A percentile compares a stretch with the other conserved stretches of the same genome.
Evolutionary conservation across 1,140 invertebrate species (phyloP).

Genomic region (Epicauta chinensis): DNA sequence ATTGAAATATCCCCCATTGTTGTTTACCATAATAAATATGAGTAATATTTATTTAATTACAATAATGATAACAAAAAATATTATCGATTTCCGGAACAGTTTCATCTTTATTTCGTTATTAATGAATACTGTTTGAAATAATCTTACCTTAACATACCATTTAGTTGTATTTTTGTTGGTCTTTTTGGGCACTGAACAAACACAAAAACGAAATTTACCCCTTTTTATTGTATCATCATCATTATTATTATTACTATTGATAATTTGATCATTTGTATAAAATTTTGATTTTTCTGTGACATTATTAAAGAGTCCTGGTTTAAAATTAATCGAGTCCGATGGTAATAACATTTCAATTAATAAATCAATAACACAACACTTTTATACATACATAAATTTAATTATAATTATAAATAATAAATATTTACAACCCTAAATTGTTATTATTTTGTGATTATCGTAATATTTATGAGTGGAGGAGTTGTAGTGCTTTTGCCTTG

Average conservation of each 20-base stretch:
- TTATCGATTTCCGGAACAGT: neutral
- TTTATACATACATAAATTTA: no score
- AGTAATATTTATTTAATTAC: neutral
- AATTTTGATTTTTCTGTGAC: slow-evolving; percentile 42
- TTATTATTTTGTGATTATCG: no score
- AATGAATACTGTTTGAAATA: no score
- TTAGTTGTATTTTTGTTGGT: slow-evolving; percentile 35
- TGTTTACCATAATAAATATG: neutral
- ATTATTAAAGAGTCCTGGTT: slow-evolving; percentile 36
- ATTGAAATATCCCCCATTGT: neutral
- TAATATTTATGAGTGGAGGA: no score
- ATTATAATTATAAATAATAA: no score
- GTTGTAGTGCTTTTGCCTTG: no score
- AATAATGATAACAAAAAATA: neutral
- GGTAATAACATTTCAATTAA: slow-evolving; percentile 32
- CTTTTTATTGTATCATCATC: slow-evolving; percentile 24
- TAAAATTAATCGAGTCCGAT: slow-evolving; percentile 33
- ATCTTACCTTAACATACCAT: slow-evolving; percentile 48
- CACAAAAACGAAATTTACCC: slow-evolving; percentile 34
- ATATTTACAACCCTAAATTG: no score
- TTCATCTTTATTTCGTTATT: neutral
- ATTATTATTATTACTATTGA: slow-evolving; percentile 23
- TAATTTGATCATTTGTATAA: slow-evolving; percentile 41
- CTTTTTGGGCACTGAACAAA: slow-evolving; percentile 33
- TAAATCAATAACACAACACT: no score